Evolutionary conservation across 2,113 vertebrate species (phyloP).

Genomic region (Dasyprocta punctata): DNA sequence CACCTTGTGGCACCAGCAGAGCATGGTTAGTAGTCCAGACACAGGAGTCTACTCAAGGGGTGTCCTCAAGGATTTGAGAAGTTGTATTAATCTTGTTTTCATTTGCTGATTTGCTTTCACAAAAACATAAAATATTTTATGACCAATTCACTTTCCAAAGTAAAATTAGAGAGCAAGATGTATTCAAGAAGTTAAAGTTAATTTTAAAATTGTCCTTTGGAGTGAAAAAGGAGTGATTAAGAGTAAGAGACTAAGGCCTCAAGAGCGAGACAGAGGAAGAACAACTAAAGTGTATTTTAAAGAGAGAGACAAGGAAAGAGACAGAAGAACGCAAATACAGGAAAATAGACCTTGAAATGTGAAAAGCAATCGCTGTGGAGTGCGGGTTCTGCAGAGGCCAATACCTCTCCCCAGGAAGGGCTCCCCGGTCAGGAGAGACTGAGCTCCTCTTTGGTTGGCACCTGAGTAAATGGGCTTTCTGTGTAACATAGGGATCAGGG

Average conservation of each 20-base stretch:
- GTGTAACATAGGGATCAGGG: neutral
- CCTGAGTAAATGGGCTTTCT: neutral
- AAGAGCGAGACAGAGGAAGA: neutral
- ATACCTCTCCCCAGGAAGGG: neutral
- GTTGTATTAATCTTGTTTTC: neutral
- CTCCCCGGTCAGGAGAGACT: neutral
- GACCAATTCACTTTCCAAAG: neutral
- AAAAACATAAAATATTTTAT: neutral
- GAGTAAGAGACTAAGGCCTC: neutral
- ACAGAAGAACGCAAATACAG: neutral
- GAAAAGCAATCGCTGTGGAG: neutral
- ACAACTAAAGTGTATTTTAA: neutral
- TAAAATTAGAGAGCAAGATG: neutral
- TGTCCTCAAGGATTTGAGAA: neutral
- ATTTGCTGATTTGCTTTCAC: neutral
- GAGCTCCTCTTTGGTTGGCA: no score
- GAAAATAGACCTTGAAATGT: neutral
- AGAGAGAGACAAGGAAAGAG: neutral
- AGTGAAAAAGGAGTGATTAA: neutral
- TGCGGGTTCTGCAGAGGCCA: neutral
- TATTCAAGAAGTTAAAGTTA: neutral
- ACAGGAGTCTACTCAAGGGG: neutral
- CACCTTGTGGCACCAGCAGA: slow-evolving; percentile 19
- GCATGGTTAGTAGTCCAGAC: neutral
- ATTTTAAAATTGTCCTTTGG: neutral